These are phyloP conservation scores for Trachurus trachurus DNA, from an alignment of 2,797 vertebrate genomes.

Conservation along the genomic window DNA sequence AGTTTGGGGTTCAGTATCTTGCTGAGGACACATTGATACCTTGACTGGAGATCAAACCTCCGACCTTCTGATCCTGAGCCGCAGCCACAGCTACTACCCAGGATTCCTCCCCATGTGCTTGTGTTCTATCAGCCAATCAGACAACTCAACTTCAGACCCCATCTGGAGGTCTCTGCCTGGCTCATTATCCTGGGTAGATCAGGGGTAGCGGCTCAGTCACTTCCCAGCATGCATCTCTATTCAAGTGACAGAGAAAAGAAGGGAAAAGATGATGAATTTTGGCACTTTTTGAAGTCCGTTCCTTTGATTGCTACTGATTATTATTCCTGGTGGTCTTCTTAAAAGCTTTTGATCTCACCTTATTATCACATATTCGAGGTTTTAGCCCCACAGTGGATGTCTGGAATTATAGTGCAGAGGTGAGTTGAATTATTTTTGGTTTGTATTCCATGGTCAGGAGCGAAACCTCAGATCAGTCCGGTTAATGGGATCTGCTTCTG, in stretches of 20 bases:
- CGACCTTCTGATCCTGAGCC: not conserved
- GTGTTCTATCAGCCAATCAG: conserved; percentile 34
- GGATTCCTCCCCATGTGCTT: not conserved
- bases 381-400: conserved; percentile 1
- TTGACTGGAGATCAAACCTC: too few relatives aligned
- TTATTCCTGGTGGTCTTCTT: conserved; percentile 13
- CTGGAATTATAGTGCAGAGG: not conserved
- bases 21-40: too few relatives aligned
- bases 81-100: not conserved
- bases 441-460: conserved; percentile 11
- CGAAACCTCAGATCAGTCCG: conserved; percentile 25
- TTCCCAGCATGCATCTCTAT: conserved; percentile 38
- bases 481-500: conserved; percentile 44
- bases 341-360: conserved; percentile 18
- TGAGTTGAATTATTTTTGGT: conserved; percentile 1
- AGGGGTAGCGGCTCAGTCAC: not conserved
- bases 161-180: conserved; percentile 52
- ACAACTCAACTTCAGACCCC: conserved; percentile 35
- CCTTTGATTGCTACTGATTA: not conserved
- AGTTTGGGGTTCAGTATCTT: too few relatives aligned
- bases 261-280: not conserved
- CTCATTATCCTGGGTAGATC: not conserved
- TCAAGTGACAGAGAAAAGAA: not conserved
- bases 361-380: conserved; percentile 22
- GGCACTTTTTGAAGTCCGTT: not conserved